These are phyloP conservation scores for Myotis davidii DNA, from an alignment of 2,113 vertebrate genomes.

Conservation along the genomic window DNA sequence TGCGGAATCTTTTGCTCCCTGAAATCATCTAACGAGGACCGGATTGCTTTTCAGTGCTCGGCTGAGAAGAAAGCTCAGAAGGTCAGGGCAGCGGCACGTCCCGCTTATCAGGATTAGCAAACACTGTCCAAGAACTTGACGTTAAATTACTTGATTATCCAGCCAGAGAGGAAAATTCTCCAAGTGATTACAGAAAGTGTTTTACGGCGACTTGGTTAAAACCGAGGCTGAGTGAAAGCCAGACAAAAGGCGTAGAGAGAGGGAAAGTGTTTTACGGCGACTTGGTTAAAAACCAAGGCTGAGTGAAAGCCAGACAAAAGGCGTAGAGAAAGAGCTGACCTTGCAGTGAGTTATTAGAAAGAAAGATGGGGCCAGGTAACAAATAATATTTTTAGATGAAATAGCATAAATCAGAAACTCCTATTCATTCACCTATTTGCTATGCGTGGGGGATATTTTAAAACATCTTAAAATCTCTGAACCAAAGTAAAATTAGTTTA, in stretches of 20 bases:
- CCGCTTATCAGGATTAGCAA: constrained; percentile 64
- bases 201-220: constrained; percentile 57
- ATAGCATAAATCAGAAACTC: neutral
- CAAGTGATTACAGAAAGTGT: neutral
- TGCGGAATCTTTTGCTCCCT: neutral
- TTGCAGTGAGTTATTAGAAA: constrained; percentile 11
- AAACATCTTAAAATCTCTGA: constrained; percentile 46
- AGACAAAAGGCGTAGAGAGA: neutral
- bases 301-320: constrained; percentile 1
- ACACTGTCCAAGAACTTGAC: constrained; percentile 20
- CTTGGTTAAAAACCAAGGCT: constrained; percentile 59
- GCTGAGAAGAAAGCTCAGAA: neutral
- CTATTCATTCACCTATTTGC: neutral
- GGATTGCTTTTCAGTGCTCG: neutral
- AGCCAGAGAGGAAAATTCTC: constrained; percentile 55
- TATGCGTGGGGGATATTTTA: neutral
- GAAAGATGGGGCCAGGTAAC: neutral
- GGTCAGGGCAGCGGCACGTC: constrained; percentile 43
- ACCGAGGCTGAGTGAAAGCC: constrained; percentile 18
- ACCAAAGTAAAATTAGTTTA: constrained; percentile 51
- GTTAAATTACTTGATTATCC: constrained; percentile 56
- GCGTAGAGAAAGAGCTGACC: neutral
- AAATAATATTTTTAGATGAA: constrained; percentile 35
- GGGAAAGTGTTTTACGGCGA: constrained; percentile 3
- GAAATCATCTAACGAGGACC: neutral